Base-by-base conservation (phyloP, 1,140 invertebrate species). In the Drosophila murphyi region DNA sequence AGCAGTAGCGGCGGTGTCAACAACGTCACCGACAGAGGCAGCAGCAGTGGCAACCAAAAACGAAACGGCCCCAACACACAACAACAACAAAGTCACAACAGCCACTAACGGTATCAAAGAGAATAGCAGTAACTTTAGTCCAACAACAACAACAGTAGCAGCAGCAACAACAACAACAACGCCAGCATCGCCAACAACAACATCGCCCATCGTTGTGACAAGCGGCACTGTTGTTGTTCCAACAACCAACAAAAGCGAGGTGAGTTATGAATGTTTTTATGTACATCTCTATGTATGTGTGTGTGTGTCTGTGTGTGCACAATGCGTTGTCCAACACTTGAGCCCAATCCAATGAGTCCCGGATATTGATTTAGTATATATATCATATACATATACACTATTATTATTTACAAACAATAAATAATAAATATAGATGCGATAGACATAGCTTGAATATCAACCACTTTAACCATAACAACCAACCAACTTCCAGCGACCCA, bases 51-150 rank as follows among this genome's bases (percentile, higher is more conserved):
- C 74, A 7, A 61, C 65, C n/a, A 87, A 79, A 76, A 80, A 39
- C 74, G 81, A 87, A 67, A 71, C 80, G 62, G 76, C 72, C 37
- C 62, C 65, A 64, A 82, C 80, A 73, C 82, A 86, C 57, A 91
- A 87, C 62, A 91, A 83, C 47, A 91, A 55, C 48, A 83, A 74
- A 85, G 69, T 77, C 61, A 60, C 83, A 73, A 51, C 83, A 41
- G 77, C 86, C 76, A 85, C 86, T 85, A 92, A 92, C 90, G 90
- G 90, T 75, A 92, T 91, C 76, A 91, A 86, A 90, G 90, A 92
- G 81, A 91, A 87, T 88, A 91, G 80, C 80, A 92, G 87, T 86
- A 92, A 90, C 80, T 88, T 87, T 80, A 91, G 83, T 82, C 88
- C 85, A 91, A 50, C 73, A 79, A 31, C 75, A 80, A 10, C 78